Conservation (phyloP, 2,797 vertebrate genomes). For the Lagodon rhomboides region DNA sequence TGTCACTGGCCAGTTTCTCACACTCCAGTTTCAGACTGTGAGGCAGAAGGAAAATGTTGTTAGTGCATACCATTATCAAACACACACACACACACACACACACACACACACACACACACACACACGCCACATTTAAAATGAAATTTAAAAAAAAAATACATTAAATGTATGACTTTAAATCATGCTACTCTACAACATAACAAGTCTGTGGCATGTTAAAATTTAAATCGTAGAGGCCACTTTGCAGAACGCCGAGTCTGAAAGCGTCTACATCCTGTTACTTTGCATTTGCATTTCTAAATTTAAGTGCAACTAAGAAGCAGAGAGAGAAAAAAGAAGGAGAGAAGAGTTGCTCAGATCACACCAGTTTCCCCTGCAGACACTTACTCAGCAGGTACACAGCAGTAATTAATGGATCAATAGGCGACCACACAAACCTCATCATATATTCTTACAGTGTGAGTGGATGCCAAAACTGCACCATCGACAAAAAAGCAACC, state of each 20-base stretch:
- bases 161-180: neutral
- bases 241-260: conserved; percentile 24
- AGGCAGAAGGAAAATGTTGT: conserved; percentile 46
- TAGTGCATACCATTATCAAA: conserved; percentile 1
- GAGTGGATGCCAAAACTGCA: conserved; percentile 75
- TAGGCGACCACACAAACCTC: conserved; percentile 76
- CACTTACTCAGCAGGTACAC: conserved; percentile 79
- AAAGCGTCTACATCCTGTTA: conserved; percentile 49
- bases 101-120: neutral
- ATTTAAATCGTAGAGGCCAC: conserved; percentile 1
- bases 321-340: neutral
- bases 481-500: conserved; percentile 71
- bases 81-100: neutral
- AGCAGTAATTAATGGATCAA: conserved; percentile 82
- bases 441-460: conserved; percentile 75
- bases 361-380: conserved; percentile 58
- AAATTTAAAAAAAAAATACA: neutral
- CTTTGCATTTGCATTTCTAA: conserved; percentile 59
- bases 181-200: neutral
- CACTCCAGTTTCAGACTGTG: conserved; percentile 95
- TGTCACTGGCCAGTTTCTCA: conserved; percentile 97
- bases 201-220: neutral
- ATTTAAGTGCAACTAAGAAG: conserved; percentile 37
- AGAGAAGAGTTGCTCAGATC: conserved; percentile 20
- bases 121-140: neutral